Evolutionary conservation across 2,888 invertebrate genomes (phyloP), one percentile per base, ranked within the genome.

Genomic region (Euplexia lucipara): DNA sequence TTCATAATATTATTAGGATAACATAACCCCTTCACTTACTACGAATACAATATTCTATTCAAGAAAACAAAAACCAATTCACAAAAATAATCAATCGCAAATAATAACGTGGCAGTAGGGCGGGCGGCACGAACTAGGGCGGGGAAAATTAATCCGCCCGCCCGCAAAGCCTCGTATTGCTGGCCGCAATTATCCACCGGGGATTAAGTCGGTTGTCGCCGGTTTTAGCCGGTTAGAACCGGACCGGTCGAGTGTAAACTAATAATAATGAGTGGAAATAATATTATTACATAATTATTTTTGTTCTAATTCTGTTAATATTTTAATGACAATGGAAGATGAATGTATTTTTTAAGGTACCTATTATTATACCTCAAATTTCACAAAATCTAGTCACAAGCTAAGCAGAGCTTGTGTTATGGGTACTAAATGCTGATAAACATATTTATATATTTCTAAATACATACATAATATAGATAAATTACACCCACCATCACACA

Each of bases 101-200:
- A 69, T 79, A 72, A 79, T 69, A 77, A 67, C 48, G 32, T 48
- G 16, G 39, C 47, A 78, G 59, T 81, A 78, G 83, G 82, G 85
- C 82, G 80, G 83, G 82, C 70, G 60, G 61, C 62, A 75, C 44
- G 59, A 80, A 82, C 78, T 82, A 82, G 86, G 87, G 87, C 86
- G 85, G 86, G 84, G 83, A 85, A 88, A 86, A 86, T 86, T 91
- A 91, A 91, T 90, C 91, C 87, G 86, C 76, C 53, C 54, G 67
- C 58, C 84, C 81, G 76, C 83, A 88, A 89, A 90, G 87, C 86
- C 80, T 69, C 82, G 83, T 86, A 89, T 86, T 89, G 86, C 83
- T 74, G 66, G 76, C 79, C 85, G 91, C 89, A 92, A 92, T 92
- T 91, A 92, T 91, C 90, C 79, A 60, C 58, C 59, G 62, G 69